Evolutionary conservation across 2,113 vertebrate genomes (phyloP).

Genomic region (Anolis carolinensis): DNA sequence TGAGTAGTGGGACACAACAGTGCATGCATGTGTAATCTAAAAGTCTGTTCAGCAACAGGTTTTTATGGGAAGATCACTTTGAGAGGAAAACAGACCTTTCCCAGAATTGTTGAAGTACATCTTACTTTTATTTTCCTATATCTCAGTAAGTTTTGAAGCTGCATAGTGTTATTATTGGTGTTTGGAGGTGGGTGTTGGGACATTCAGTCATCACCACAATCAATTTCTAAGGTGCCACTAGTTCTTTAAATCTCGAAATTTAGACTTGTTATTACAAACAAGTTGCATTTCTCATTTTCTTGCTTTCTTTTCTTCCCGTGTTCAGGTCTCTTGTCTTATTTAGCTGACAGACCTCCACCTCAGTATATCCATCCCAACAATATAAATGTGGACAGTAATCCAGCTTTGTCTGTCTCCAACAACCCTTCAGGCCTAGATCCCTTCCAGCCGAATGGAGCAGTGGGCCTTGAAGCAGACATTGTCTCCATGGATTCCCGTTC

Average conservation of each 20-base stretch:
- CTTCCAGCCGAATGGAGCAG: constrained; percentile 85
- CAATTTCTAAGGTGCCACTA: neutral
- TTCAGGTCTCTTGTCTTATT: constrained; percentile 94
- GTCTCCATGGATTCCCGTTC: constrained; percentile 92
- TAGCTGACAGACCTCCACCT: constrained; percentile 96
- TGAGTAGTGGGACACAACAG: constrained; percentile 61
- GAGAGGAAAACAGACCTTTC: neutral
- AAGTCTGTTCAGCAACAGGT: neutral
- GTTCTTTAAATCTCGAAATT: neutral
- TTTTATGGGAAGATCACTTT: neutral
- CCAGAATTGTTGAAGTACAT: neutral
- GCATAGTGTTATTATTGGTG: neutral
- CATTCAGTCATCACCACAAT: neutral
- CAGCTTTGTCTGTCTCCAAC: constrained; percentile 84
- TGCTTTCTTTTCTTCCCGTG: constrained; percentile 22
- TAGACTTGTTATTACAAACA: neutral
- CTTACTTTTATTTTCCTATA: neutral
- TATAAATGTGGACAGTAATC: constrained; percentile 88
- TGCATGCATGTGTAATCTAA: neutral
- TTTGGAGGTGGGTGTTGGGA: neutral
- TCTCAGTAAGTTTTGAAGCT: neutral
- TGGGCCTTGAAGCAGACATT: constrained; percentile 89
- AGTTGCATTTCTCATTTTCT: neutral
- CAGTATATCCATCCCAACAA: constrained; percentile 97
- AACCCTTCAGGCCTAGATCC: constrained; percentile 89